Conservation (phyloP, 2,888 invertebrate genomes). For the Microctonus aethiopoides region DNA sequence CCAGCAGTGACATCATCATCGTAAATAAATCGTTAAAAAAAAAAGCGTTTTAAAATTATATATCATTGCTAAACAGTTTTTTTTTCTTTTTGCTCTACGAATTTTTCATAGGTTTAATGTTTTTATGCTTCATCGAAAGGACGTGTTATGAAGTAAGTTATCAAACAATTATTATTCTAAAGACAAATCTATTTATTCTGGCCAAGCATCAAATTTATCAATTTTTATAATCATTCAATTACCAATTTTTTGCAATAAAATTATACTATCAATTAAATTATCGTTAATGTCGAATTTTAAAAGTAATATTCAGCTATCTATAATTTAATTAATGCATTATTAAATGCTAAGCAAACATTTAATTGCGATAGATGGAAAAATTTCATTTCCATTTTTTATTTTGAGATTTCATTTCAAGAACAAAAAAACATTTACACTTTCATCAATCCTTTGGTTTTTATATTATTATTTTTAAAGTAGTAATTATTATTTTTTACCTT, state of each 20-base stretch:
- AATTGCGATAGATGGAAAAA: slow-evolving; percentile 29
- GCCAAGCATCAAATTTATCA: slow-evolving; percentile 46
- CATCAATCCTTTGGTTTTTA: background rate
- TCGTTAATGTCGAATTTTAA: slow-evolving; percentile 49
- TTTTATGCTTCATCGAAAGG: background rate
- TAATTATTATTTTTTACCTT: background rate
- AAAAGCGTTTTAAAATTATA: background rate
- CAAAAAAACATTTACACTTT: slow-evolving; percentile 43
- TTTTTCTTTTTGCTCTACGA: background rate
- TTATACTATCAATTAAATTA: slow-evolving; percentile 49
- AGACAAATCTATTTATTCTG: slow-evolving; percentile 53
- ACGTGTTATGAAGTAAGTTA: background rate
- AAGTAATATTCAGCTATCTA: slow-evolving; percentile 46
- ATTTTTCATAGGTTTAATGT: too few species aligned
- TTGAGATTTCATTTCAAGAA: too few species aligned
- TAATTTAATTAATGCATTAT: too few species aligned
- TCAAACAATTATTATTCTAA: slow-evolving; percentile 36
- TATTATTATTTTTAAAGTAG: background rate
- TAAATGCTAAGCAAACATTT: slow-evolving; percentile 47
- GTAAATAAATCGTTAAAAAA: slow-evolving; percentile 24
- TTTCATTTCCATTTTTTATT: background rate
- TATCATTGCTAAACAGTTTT: background rate
- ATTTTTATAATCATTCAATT: slow-evolving; percentile 46
- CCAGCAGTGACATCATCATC: slow-evolving; percentile 20
- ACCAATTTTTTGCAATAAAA: slow-evolving; percentile 32